Evolutionary conservation across 1,140 invertebrate genomes (phyloP).

Genomic region (Drosophila kohkoa): DNA sequence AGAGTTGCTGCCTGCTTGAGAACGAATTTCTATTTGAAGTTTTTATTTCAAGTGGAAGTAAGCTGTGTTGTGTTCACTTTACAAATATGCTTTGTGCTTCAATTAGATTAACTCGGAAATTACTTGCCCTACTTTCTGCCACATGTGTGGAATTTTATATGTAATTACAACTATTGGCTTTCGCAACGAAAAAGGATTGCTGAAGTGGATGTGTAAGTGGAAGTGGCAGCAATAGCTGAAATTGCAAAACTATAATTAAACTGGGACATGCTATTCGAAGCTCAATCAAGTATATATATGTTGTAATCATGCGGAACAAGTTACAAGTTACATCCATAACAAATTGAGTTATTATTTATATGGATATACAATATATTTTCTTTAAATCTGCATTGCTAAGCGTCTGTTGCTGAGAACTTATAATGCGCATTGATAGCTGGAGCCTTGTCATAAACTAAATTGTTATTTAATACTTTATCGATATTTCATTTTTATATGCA

Average conservation of each 20-base stretch:
- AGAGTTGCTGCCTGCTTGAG: conserved; percentile 8
- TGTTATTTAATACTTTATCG: conserved; percentile 83
- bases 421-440: conserved; percentile 44
- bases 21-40: conserved; percentile 25
- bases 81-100: conserved; percentile 24
- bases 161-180: conserved; percentile 3
- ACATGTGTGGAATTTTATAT: conserved; percentile 12
- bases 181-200: not conserved
- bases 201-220: no score
- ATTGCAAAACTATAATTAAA: not conserved
- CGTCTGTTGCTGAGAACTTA: conserved; percentile 36
- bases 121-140: conserved; percentile 16
- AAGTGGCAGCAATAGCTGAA: not conserved
- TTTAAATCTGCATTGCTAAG: conserved; percentile 36
- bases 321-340: not conserved
- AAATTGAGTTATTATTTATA: conserved; percentile 41
- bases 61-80: conserved; percentile 35
- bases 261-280: not conserved
- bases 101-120: conserved; percentile 33
- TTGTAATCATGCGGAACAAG: no score
- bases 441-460: conserved; percentile 76
- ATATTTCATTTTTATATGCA: conserved; percentile 84
- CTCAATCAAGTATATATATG: not conserved
- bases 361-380: not conserved
- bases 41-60: conserved; percentile 34